Percentiles rank a stretch among this genome's conserved stretches.
phyloP scores from a whole-genome alignment of 2,797 vertebrate species.

The Spheniscus humboldti region DNA sequence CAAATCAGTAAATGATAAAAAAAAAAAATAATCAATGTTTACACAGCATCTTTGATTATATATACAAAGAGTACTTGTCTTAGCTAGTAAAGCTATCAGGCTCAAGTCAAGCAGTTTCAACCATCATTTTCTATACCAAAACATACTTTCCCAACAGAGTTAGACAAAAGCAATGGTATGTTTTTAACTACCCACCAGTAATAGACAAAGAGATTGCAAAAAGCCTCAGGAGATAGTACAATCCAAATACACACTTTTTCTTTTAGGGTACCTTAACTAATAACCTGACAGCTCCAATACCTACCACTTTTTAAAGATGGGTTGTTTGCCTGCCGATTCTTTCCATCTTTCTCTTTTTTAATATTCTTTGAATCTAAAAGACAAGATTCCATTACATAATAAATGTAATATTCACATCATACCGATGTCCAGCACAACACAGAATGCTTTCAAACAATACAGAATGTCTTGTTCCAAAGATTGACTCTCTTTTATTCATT shows the following conservation, averaged over 20 bases:
- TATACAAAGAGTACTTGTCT: background rate
- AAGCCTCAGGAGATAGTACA: background rate
- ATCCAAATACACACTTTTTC: background rate
- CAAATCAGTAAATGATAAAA: background rate
- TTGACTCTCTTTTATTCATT: background rate
- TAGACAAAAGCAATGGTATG: background rate
- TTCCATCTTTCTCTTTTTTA: slow-evolving; percentile 84
- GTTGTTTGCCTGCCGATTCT: slow-evolving; percentile 73
- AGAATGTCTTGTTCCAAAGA: background rate
- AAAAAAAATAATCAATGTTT: background rate
- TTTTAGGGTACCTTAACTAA: slow-evolving; percentile 15
- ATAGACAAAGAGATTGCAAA: background rate
- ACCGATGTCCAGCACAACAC: background rate
- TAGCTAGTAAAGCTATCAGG: background rate
- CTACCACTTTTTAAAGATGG: slow-evolving; percentile 78
- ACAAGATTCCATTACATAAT: slow-evolving; percentile 62
- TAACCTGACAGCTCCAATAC: slow-evolving; percentile 55
- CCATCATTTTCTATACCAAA: background rate
- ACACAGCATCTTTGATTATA: background rate
- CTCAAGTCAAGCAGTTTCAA: background rate
- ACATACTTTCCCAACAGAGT: background rate
- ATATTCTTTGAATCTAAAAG: slow-evolving; percentile 85
- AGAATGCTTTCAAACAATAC: slow-evolving; percentile 19
- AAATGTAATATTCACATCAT: slow-evolving; percentile 28
- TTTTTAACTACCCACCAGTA: background rate